Base-by-base conservation (phyloP, 2,797 vertebrate species). In the Ambastaia sidthimunki region DNA sequence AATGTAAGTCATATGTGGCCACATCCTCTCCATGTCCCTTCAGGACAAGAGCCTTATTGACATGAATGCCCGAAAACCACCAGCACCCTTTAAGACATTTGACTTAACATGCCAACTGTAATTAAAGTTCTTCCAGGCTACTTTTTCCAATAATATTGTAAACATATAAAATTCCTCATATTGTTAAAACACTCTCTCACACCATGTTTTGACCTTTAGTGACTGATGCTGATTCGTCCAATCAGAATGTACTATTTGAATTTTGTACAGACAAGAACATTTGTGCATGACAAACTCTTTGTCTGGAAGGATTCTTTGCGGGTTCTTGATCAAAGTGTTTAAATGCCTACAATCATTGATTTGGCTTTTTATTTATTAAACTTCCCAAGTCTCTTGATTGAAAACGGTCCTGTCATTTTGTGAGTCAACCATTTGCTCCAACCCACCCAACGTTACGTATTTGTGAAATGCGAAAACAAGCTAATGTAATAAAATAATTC, bases 1-100 rank as follows among this genome's bases (percentile, higher is more conserved):
- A 89, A 87, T 54, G 23, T 63, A 69, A 50, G 54, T 73, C 68
- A 78, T 76, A 76, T 63, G 21, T 75, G 59, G 50, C 47, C 44
- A 72, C 37, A 69, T 74, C 47, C 62, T 47, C 34, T 69, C 34
- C 47, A 55, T 55, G 70, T 68, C 31, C 55, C 57, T 57, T 65
- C 37, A 75, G 75, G 76, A 74, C 71, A 66, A 52, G 52, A 78
- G 62, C 23, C 19, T 19, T 55, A 19, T 37, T 59, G 60, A 28
- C 63, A 54, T 21, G n/a, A n/a, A 37, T 34, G 3, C 62, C 28
- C 63, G 5, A 47, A 69, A 68, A 76, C 74, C 37, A 59, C 37
- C 23, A 59, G 68, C 65, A 76, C 50, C 11, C 52, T 57, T 59
- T 59, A 52, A 69, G 48, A 68, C 16, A 48, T 77, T 69, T 69